A percentile compares a stretch with the other conserved stretches of the same genome.
These are phyloP conservation scores for Pseudachorutes palmiensis DNA, from an alignment of 1,140 invertebrate species.

Conservation along the genomic window DNA sequence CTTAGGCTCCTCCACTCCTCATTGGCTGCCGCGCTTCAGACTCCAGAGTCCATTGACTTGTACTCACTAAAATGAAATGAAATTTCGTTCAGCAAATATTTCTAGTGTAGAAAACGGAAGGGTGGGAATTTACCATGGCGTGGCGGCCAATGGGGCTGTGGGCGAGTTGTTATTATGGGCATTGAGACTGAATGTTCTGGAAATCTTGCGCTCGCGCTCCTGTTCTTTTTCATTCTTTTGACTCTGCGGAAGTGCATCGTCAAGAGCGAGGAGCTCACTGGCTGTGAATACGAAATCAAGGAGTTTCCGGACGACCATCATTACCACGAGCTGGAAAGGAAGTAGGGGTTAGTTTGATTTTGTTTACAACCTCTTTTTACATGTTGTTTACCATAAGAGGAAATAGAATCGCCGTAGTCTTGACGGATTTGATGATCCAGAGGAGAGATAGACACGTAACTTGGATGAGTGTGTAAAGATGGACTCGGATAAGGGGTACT, in stretches of 20 bases:
- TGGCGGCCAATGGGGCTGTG: background rate
- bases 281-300: constrained; percentile 53
- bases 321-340: constrained; percentile 49
- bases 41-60: background rate
- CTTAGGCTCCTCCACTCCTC: background rate
- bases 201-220: constrained; percentile 30
- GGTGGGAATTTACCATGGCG: background rate
- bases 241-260: constrained; percentile 54
- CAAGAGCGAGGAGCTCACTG: constrained; percentile 52
- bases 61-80: background rate
- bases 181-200: background rate
- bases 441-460: constrained; percentile 49
- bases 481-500: constrained; percentile 50
- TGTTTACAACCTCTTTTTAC: constrained; percentile 4
- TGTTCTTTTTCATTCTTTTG: constrained; percentile 48
- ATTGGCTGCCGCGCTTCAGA: background rate
- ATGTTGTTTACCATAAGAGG: constrained; percentile 51
- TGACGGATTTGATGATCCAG: constrained; percentile 54
- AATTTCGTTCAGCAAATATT: background rate
- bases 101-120: background rate
- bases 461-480: constrained; percentile 55
- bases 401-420: constrained; percentile 52
- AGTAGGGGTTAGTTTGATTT: background rate
- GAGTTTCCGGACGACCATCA: constrained; percentile 52
- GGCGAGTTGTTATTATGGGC: constrained; percentile 1